phyloP scores from a whole-genome alignment of 2,797 vertebrate species.

The Kryptolebias ocellatus region DNA sequence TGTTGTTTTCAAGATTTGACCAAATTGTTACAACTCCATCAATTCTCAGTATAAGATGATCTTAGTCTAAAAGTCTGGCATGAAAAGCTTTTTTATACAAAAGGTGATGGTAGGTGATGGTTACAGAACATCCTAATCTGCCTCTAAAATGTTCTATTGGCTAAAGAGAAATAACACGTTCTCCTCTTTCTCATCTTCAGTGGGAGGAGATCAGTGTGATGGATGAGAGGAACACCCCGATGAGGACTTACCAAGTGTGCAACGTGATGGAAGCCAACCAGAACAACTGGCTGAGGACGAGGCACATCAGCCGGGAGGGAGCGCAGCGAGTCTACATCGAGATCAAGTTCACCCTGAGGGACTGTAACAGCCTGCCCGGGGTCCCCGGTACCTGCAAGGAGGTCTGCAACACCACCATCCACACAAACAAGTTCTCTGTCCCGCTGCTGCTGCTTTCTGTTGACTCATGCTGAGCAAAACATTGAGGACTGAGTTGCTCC shows the following conservation, averaged over 20 bases:
- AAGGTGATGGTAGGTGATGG: background rate
- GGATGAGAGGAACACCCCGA: constrained; percentile 87
- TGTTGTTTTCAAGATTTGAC: no score
- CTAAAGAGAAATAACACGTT: background rate
- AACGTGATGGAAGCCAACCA: constrained; percentile 88
- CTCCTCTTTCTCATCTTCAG: constrained; percentile 61
- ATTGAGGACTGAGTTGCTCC: constrained; percentile 12
- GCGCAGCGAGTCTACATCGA: constrained; percentile 88
- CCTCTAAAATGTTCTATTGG: background rate
- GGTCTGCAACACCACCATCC: constrained; percentile 44
- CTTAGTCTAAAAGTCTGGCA: no score
- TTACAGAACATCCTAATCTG: background rate
- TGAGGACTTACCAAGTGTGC: constrained; percentile 89
- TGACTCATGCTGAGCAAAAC: constrained; percentile 16
- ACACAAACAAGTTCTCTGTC: constrained; percentile 4
- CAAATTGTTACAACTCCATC: no score
- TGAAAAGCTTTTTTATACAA: background rate
- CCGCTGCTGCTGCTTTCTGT: constrained; percentile 20
- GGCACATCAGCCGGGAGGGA: constrained; percentile 84
- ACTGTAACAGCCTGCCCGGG: constrained; percentile 88
- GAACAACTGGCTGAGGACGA: constrained; percentile 89
- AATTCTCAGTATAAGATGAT: no score
- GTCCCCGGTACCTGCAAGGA: constrained; percentile 89
- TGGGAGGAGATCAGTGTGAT: constrained; percentile 91
- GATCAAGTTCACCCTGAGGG: constrained; percentile 88